Evolutionary conservation across 1,140 invertebrate species (phyloP), one percentile per base, ranked within the genome.

Genomic region (Gryllus bimaculatus): DNA sequence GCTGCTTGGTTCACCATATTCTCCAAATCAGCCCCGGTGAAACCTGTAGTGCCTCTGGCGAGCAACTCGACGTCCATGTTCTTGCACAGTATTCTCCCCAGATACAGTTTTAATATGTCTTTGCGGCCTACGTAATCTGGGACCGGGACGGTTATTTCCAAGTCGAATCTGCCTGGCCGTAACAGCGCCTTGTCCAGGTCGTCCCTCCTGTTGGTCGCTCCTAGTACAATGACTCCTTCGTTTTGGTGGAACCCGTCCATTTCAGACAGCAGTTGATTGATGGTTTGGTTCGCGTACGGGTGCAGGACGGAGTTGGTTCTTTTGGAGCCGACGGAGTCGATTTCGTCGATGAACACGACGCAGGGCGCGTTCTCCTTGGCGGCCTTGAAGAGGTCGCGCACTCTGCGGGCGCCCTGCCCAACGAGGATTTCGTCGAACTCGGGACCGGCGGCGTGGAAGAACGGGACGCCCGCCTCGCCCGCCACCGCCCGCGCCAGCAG

Each of bases 381-480:
- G 26, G 94, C 92, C 85, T 93, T 94, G 84, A 99, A 99, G 75
- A 99, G 88, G 86, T 99, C 96, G 80, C 98, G 87, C 48, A 99
- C 96, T 83, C 97, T 87, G 81, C 96, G 87, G 18, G 98, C 97
- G 8, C 98, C 98, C 86, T 98, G 96, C 0, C 98, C 98, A 74
- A 99, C 98, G 76, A 99, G 90, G 78, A 99, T 93, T 88, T 99
- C 98, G 86, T 99, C 98, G 88, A 99, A 99, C 88, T 99, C 97
- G 0, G 98, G 96, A 1, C 98, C 98, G 8, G 97, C 96, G 0
- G 96, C 96, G 86, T 98, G 96, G 86, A 99, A 99, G 88, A 99
- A 99, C 21, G 98, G 97, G 76, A 99, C 98, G 79, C 94, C 91
- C 76, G 98, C 98, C 89, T 99, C 98, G 10, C 98, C 98, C 76